Evolutionary conservation across 1,140 invertebrate genomes (phyloP).

Genomic region (Cydia pomonella): DNA sequence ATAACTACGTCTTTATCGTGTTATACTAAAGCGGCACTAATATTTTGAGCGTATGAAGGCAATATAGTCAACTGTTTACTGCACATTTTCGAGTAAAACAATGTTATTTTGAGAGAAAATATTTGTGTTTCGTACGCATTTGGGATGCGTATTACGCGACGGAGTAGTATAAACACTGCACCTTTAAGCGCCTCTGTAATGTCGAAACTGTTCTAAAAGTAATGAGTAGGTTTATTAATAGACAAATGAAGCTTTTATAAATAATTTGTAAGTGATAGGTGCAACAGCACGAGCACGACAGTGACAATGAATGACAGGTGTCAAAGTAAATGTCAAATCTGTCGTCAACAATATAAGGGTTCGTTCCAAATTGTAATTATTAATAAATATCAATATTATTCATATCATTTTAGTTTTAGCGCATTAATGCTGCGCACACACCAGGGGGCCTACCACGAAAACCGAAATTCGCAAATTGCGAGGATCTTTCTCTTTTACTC

Average conservation of each 20-base stretch:
- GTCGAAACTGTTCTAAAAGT: constrained; percentile 61
- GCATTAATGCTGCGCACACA: no score
- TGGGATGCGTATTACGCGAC: constrained; percentile 46
- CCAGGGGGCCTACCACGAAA: no score
- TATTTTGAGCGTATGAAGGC: background rate
- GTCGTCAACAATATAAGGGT: constrained; percentile 36
- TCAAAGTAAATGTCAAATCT: constrained; percentile 52
- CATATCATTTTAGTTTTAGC: no score
- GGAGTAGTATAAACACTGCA: constrained; percentile 54
- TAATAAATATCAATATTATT: no score
- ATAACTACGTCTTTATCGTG: constrained; percentile 21
- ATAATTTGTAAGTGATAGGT: constrained; percentile 55
- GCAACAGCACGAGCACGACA: constrained; percentile 43
- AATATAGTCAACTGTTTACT: constrained; percentile 27
- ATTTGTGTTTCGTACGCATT: constrained; percentile 53
- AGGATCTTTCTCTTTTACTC: no score
- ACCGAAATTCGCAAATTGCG: no score
- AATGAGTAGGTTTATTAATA: constrained; percentile 68
- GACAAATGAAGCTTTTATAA: constrained; percentile 70
- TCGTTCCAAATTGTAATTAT: constrained; percentile 1
- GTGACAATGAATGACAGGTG: constrained; percentile 40
- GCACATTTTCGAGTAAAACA: constrained; percentile 36
- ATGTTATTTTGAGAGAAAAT: constrained; percentile 46
- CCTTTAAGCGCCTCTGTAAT: constrained; percentile 50
- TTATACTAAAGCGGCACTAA: constrained; percentile 15